Evolutionary conservation across 1,140 invertebrate genomes (phyloP), one percentile per base, ranked within the genome.

Genomic region (Globodera rostochiensis): DNA sequence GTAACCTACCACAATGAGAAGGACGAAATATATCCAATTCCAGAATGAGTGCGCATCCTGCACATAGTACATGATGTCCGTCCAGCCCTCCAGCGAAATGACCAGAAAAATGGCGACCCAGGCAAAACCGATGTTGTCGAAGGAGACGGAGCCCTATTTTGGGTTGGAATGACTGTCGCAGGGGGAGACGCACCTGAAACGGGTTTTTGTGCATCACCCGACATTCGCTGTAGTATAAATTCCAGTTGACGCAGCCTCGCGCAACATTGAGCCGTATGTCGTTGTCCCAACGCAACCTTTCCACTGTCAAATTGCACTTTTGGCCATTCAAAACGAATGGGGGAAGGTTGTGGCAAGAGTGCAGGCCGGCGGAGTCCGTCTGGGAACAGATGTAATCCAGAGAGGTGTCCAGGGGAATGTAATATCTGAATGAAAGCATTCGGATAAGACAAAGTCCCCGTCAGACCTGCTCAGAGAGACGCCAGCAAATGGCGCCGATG

Each of bases 11-110:
- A 99, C 97, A 93, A 99, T 99, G 73, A 99, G 92, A 80, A 98
- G 92, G 69, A 99, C 97, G 92, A 99, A 99, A 91, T 99, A 99
- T 84, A 97, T 96, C 96, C 97, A 99, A 90, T 98, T 97, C 97
- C 97, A 99, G 91, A 99, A 99, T 73, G 97, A 99, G 92, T 99
- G 97, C 78, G 97, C 96, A 91, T 99, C 98, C 66, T 99, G 97
- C 36, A 98, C 94, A 90, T 97, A 98, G 90, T 97, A 97, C 98
- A 99, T 79, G 53, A 99, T 99, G 88, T 99, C 97, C 19, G 97
- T 97, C 98, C 98, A 99, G 82, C 93, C 93, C 86, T 94, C 93
- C 81, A 93, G 87, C 87, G 92, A 93, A 73, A 93, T 93, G 87
- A 53, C 97, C 91, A 99, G 93, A 92, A 99, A 99, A 91, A 99